A percentile compares a stretch with the other conserved stretches of the same genome.
These are phyloP conservation scores for Galeruca laticollis DNA, from an alignment of 2,888 invertebrate species.

Conservation along the genomic window DNA sequence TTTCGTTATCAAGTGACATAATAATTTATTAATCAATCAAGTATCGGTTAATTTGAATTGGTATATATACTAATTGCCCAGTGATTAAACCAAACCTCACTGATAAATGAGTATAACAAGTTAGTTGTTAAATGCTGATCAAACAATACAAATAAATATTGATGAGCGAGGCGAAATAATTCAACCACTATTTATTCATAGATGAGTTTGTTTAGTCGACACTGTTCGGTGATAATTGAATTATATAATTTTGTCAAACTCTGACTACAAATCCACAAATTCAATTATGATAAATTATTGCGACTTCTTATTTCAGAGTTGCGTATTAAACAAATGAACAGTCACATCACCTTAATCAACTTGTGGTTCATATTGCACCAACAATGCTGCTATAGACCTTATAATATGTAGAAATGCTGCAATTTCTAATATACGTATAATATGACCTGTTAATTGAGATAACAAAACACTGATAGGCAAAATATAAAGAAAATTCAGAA, in stretches of 20 bases:
- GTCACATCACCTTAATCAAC: no score
- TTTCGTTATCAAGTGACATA: no score
- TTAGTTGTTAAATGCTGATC: constrained; percentile 20
- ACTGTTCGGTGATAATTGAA: constrained; percentile 38
- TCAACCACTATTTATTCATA: constrained; percentile 34
- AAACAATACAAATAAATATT: constrained; percentile 33
- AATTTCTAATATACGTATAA: no score
- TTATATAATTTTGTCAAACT: constrained; percentile 35
- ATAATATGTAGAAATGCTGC: no score
- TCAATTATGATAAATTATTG: constrained; percentile 32
- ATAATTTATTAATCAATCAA: no score
- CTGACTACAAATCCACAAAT: constrained; percentile 25
- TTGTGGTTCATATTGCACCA: no score
- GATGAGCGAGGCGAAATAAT: constrained; percentile 34
- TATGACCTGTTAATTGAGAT: no score
- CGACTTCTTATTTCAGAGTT: constrained; percentile 7
- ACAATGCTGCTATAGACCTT: no score
- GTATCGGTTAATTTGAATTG: no score
- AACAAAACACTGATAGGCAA: no score
- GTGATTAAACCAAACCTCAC: background rate
- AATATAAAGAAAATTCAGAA: no score
- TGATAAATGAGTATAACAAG: constrained; percentile 22
- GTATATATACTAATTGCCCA: background rate
- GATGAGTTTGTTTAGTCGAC: constrained; percentile 38
- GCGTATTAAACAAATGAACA: background rate